Percentiles rank a stretch among this genome's conserved stretches.
Conservation (phyloP, 1,140 invertebrate genomes). For the Drosophila kohkoa region DNA sequence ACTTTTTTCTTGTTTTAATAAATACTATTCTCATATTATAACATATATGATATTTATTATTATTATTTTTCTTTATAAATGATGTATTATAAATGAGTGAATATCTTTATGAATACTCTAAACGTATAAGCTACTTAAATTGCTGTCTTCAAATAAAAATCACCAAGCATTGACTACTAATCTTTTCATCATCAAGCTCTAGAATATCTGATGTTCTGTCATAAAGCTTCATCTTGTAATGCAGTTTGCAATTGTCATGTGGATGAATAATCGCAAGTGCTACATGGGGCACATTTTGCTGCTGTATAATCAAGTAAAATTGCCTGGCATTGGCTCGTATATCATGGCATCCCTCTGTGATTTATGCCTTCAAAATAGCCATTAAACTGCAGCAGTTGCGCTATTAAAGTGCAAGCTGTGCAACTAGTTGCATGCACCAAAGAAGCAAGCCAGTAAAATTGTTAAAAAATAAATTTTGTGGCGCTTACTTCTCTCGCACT, state of each 20-base stretch:
- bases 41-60: too few species aligned
- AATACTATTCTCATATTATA: too few species aligned
- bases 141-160: too few species aligned
- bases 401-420: constrained; percentile 45
- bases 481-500: constrained; percentile 29
- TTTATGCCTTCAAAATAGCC: constrained; percentile 68
- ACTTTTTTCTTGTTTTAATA: too few species aligned
- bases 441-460: constrained; percentile 3
- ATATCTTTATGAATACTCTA: too few species aligned
- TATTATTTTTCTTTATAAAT: too few species aligned
- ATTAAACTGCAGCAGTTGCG: constrained; percentile 53
- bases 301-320: constrained; percentile 67
- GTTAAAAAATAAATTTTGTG: neutral
- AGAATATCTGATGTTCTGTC: neutral
- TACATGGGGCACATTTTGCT: constrained; percentile 35
- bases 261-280: constrained; percentile 51
- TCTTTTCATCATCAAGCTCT: neutral
- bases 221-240: neutral
- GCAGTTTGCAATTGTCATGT: constrained; percentile 28
- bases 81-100: too few species aligned
- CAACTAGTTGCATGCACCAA: constrained; percentile 68
- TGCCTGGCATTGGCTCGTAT: constrained; percentile 59
- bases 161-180: too few species aligned
- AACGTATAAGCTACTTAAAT: too few species aligned
- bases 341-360: constrained; percentile 60